These are phyloP conservation scores for Aporophyla lueneburgensis DNA, from an alignment of 2,888 invertebrate species.

Conservation along the genomic window DNA sequence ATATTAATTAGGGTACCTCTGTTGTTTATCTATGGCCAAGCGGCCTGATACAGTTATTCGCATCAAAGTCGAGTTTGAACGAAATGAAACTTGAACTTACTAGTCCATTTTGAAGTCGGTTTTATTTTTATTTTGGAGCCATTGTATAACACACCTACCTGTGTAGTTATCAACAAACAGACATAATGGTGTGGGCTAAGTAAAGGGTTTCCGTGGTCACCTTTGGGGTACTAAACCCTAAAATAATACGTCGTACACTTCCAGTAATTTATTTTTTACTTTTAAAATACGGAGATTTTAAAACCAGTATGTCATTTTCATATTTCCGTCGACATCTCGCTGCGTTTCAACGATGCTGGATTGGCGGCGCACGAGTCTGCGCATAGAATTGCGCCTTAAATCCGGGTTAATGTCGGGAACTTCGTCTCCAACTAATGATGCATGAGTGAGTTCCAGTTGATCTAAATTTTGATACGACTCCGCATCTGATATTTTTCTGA, in stretches of 20 bases:
- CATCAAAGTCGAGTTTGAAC: too few species aligned
- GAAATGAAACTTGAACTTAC: neutral
- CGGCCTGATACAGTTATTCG: neutral
- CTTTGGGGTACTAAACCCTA: neutral
- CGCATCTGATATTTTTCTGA: slow-evolving; percentile 89
- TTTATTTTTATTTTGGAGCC: neutral
- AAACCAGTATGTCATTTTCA: slow-evolving; percentile 97
- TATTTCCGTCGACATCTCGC: slow-evolving; percentile 94
- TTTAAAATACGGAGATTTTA: slow-evolving; percentile 76
- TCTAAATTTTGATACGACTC: slow-evolving; percentile 95
- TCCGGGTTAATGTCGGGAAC: slow-evolving; percentile 71
- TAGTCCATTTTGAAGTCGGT: neutral
- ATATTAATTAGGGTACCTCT: neutral
- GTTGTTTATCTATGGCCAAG: neutral
- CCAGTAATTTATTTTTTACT: slow-evolving; percentile 8
- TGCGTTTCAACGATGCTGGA: slow-evolving; percentile 96
- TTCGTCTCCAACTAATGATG: slow-evolving; percentile 78
- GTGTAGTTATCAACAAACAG: neutral
- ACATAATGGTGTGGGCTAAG: neutral
- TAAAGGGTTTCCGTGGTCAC: neutral
- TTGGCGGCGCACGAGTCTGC: slow-evolving; percentile 94
- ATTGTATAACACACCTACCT: neutral
- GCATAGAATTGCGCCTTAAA: slow-evolving; percentile 91
- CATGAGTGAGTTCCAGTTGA: slow-evolving; percentile 87
- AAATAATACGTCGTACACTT: neutral